These are phyloP conservation scores for Punctoribates punctum DNA, from an alignment of 2,888 invertebrate genomes.

Conservation along the genomic window DNA sequence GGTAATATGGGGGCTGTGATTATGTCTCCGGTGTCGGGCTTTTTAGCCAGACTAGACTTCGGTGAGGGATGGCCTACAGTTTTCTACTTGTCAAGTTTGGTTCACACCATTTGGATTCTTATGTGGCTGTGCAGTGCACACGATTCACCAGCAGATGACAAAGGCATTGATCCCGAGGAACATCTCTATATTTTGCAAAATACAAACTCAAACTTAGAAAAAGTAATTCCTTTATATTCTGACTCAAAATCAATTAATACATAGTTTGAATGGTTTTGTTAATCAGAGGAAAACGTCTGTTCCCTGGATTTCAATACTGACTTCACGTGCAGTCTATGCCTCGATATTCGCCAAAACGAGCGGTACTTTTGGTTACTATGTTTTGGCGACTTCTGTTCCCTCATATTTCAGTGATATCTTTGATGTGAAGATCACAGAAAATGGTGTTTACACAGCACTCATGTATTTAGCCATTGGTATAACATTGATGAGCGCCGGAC, in stretches of 20 bases:
- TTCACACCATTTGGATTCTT: constrained; percentile 43
- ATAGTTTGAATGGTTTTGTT: no score
- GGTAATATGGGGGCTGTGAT: constrained; percentile 31
- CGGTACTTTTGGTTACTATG: constrained; percentile 37
- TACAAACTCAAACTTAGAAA: not conserved
- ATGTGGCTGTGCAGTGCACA: constrained; percentile 45
- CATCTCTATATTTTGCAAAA: constrained; percentile 29
- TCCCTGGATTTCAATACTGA: constrained; percentile 36
- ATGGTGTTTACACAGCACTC: constrained; percentile 15
- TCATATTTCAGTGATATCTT: constrained; percentile 32
- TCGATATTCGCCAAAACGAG: constrained; percentile 36
- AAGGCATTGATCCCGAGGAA: not conserved
- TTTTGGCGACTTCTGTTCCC: constrained; percentile 30
- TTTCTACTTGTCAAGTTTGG: constrained; percentile 45
- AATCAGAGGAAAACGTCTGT: not conserved
- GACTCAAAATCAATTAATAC: no score
- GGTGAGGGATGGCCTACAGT: constrained; percentile 47
- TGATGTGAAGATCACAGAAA: constrained; percentile 14
- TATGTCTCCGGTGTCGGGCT: constrained; percentile 43
- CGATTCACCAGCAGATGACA: constrained; percentile 42
- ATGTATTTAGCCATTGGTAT: constrained; percentile 34
- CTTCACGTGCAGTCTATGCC: constrained; percentile 27
- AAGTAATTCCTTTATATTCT: not conserved
- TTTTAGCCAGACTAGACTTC: constrained; percentile 45
- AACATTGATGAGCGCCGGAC: constrained; percentile 25